These are phyloP conservation scores for Musca vetustissima DNA, from an alignment of 1,140 invertebrate species.

Conservation along the genomic window DNA sequence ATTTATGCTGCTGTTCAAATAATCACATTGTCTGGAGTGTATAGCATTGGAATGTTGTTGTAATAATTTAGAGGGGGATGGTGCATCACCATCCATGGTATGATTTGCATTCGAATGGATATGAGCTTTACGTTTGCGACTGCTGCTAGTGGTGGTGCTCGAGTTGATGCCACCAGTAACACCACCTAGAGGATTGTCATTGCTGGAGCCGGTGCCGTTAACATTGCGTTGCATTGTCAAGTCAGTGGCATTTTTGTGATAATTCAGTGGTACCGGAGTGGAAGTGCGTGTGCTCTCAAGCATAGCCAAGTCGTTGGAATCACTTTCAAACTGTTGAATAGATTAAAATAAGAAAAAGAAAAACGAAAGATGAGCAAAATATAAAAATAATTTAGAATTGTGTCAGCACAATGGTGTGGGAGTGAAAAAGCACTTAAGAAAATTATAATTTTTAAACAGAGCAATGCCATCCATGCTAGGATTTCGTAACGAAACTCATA, in stretches of 20 bases:
- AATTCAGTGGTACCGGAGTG: conserved; percentile 41
- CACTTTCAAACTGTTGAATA: conserved; percentile 43
- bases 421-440: too few relatives aligned
- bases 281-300: conserved; percentile 43
- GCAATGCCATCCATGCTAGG: background rate
- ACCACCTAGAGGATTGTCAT: background rate
- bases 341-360: background rate
- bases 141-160: conserved; percentile 13
- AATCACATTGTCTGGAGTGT: conserved; percentile 36
- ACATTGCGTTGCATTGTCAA: conserved; percentile 9
- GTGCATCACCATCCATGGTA: conserved; percentile 9
- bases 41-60: conserved; percentile 27
- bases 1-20: conserved; percentile 38
- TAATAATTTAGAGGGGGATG: conserved; percentile 23
- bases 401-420: too few relatives aligned
- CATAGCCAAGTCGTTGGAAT: conserved; percentile 41
- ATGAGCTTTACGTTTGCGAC: conserved; percentile 24
- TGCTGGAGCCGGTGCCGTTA: background rate
- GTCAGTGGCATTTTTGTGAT: conserved; percentile 21
- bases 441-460: too few relatives aligned
- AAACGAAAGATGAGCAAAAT: conserved; percentile 8
- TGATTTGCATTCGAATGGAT: conserved; percentile 14
- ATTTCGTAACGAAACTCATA: background rate
- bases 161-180: conserved; percentile 15
- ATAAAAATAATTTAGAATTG: background rate